Evolutionary conservation across 2,797 vertebrate genomes (phyloP), one percentile per base, ranked within the genome.

Genomic region (Catamblyrhynchus diadema): DNA sequence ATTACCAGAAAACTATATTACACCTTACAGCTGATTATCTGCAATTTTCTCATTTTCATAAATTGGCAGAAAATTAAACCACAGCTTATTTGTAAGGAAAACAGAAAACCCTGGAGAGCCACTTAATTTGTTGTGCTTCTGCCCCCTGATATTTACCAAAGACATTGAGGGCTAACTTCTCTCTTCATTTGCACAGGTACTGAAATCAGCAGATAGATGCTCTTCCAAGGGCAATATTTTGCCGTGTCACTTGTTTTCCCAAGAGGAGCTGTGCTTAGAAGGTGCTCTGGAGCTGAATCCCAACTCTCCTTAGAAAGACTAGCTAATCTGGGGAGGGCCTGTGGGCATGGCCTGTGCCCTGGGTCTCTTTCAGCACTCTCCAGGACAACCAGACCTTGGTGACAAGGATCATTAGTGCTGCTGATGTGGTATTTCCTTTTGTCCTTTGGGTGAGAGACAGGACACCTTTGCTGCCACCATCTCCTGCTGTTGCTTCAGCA

Each of bases 361-460:
- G 56, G 20, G 15, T 45, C 47, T 73, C 89, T 88, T 94, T 84
- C 77, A 93, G 12, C 53, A 37, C 82, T 64, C 85, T 73, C 59
- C 21, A 1, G 69, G 53, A 86, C 86, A 89, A 50, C n/a, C 51
- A 80, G 86, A 20, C 6, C 1, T 37, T 44, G 72, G 39, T 78
- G 88, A 90, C 64, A 90, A 51, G 87, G 83, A 84, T 95, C 80
- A 64, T 30, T 42, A 3, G 45, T 51, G 67, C 77, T 88, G 80
- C 73, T 92, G 87, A 77, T 60, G 53, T 88, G 88, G 54, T 53
- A 79, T 92, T 95, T 93, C 86, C 89, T 93, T 94, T 94, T 69
- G 39, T 94, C 19, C 64, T 88, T 82, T 35, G 74, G 65, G 24
- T 0, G 1, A 83, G 81, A 86, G 35, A 64, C 37, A 56, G 18